Base-by-base conservation (phyloP, 2,888 invertebrate species). In the Keiferia lycopersicella region DNA sequence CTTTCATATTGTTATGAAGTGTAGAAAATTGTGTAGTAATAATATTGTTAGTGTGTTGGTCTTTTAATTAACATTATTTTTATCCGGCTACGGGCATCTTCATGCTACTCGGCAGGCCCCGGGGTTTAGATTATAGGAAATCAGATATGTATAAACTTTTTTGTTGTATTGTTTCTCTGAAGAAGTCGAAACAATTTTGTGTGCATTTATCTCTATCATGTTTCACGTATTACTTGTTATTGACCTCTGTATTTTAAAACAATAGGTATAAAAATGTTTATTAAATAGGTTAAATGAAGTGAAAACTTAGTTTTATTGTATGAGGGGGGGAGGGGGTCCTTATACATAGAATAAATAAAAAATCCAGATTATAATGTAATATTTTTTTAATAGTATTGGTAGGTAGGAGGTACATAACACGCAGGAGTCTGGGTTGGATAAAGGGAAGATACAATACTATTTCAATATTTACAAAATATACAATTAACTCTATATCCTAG, bases 331-430 rank as follows among this genome's bases (percentile, higher is more conserved):
- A 11, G 7, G 18, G 34, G 56, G 58, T 18, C 45, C 12, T 11
- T 56, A 34, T 4, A 30, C 14, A 14, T 30, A n/a, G 3, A 56
- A 63, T 59, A 65, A 62, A 60, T 62, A 60, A 68, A 65, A 56
- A 61, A 22, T 64, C 51, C 58, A 58, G 41, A 65, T 34, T 64
- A 72, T 74, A 76, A 74, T 89, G 90, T 92, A 91, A 91, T 92
- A 90, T 91, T 92, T 91, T 67, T 92, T 92, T 92, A 92, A 92
- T 92, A 91, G 91, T 92, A 92, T 91, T 92, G 92, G 92, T 92
- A 92, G 91, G 91, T 92, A 92, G 89, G 91, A 92, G 91, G 91
- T 92, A 92, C 91, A 92, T 92, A 92, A 92, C 92, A 92, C 92
- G 88, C 92, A 91, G 89, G 89, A 88, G 84, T 88, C 88, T 91